Evolutionary conservation across 2,888 invertebrate genomes (phyloP), one percentile per base, ranked within the genome.

Genomic region (Magallana nippona): DNA sequence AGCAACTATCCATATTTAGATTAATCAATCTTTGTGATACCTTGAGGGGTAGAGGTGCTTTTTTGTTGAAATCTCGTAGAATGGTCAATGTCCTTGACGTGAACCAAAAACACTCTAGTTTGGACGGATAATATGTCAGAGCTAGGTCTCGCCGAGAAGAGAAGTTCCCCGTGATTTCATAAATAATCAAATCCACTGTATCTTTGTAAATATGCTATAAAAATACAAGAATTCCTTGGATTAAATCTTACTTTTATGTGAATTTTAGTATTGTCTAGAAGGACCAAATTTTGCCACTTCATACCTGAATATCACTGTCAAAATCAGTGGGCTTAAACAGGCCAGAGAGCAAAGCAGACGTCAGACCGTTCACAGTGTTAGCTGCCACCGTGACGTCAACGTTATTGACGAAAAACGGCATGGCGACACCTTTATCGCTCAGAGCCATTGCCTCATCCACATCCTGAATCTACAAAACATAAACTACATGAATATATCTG

Each of bases 71-170:
- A n/a, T 82, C 27, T 44, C 87, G 83, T 2, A 91, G 85, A 13
- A 85, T 79, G 13, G 88, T 71, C n/a, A 85, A 82, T 17, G 91
- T 90, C 57, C 91, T 85, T 1, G 91, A 86, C 15, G 89, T 88
- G 81, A 92, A 92, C 91, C 91, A 92, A 84, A 91, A 91, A 82
- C 91, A 91, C 84, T 91, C 91, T 55, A 89, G 87, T 58, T 88
- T 85, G 10, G 92, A 91, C 2, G 92, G 91, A 80, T 92, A 92
- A 83, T 92, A 92, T 10, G 90, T 90, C 78, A 91, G 83, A 1
- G 91, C 91, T 55, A 92, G 88, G 79, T 92, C 92, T 19, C 89
- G 88, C 13, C 92, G 86, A 2, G 87, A 87, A 1, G 89, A 86
- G 10, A 92, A 84, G 79, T 90, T 89, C 10, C 82, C 85, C 56